Evolutionary conservation across 2,888 invertebrate genomes (phyloP).

Genomic region (Helicoverpa assulta): DNA sequence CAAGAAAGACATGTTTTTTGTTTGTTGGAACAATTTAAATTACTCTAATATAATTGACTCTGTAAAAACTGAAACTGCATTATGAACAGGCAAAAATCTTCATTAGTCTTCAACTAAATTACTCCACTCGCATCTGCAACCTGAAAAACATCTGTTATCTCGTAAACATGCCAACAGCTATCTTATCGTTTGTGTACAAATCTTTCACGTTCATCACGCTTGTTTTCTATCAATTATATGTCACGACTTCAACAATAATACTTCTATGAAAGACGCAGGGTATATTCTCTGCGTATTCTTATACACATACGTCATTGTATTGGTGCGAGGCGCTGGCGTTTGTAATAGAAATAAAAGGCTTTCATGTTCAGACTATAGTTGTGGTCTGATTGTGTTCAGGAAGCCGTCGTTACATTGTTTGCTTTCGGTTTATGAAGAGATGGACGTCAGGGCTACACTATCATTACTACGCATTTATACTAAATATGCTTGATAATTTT

Average conservation of each 20-base stretch:
- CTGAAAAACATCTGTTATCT: slow-evolving; percentile 22
- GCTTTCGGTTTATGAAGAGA: slow-evolving; percentile 45
- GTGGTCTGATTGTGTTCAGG: slow-evolving; percentile 52
- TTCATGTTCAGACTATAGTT: slow-evolving; percentile 45
- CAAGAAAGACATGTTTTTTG: no score
- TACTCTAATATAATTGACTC: no score
- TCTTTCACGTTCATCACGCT: slow-evolving; percentile 53
- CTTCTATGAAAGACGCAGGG: background rate
- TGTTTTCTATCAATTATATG: slow-evolving; percentile 51
- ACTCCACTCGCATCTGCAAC: background rate
- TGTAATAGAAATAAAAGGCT: slow-evolving; percentile 42
- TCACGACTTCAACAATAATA: slow-evolving; percentile 61
- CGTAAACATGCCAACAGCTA: slow-evolving; percentile 39
- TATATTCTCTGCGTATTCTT: slow-evolving; percentile 22
- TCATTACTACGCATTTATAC: slow-evolving; percentile 1
- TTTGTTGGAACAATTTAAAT: no score
- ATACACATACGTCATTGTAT: slow-evolving; percentile 40
- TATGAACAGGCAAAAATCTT: background rate
- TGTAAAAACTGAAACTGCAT: no score
- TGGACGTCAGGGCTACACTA: slow-evolving; percentile 40
- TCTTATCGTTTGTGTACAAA: slow-evolving; percentile 49
- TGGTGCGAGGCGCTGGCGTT: slow-evolving; percentile 27
- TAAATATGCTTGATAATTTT: slow-evolving; percentile 3
- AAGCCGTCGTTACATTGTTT: slow-evolving; percentile 51
- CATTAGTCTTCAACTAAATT: background rate